Evolutionary conservation across 1,140 invertebrate genomes (phyloP).

Genomic region (Zaprionus kolodkinae): DNA sequence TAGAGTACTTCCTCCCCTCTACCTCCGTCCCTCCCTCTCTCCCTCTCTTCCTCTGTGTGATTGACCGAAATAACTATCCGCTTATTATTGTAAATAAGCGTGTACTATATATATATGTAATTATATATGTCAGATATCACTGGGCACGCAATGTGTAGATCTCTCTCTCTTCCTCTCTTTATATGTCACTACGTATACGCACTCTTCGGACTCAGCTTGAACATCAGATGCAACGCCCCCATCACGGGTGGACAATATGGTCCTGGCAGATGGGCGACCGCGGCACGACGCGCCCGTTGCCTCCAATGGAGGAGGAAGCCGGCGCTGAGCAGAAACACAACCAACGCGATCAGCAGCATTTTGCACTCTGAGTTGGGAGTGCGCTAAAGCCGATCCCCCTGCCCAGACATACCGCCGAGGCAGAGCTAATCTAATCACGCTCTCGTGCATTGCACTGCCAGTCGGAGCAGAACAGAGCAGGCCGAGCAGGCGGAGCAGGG

Average conservation of each 20-base stretch:
- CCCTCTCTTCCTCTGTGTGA: too few species aligned
- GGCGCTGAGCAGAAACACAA: slow-evolving; percentile 48
- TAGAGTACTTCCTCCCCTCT: too few species aligned
- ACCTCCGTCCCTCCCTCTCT: too few species aligned
- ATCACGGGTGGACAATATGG: slow-evolving; percentile 50
- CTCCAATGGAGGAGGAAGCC: slow-evolving; percentile 44
- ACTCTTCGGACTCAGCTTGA: slow-evolving; percentile 61
- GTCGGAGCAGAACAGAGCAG: too few species aligned
- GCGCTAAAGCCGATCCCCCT: slow-evolving; percentile 1
- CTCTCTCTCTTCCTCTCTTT: background rate
- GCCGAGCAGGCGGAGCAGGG: background rate
- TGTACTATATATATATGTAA: background rate
- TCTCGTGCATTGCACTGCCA: background rate
- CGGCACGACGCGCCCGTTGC: slow-evolving; percentile 48
- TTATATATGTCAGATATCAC: background rate
- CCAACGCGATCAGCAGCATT: slow-evolving; percentile 65
- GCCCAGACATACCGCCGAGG: background rate
- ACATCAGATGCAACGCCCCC: slow-evolving; percentile 51
- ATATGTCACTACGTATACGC: background rate
- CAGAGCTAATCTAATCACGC: slow-evolving; percentile 19
- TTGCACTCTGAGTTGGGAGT: slow-evolving; percentile 49
- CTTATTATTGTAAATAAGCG: background rate
- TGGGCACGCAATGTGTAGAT: background rate
- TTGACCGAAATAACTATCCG: background rate
- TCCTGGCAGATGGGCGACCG: slow-evolving; percentile 69